These are phyloP conservation scores for Agonopterix alstromeriana DNA, from an alignment of 2,888 invertebrate genomes.

Conservation along the genomic window DNA sequence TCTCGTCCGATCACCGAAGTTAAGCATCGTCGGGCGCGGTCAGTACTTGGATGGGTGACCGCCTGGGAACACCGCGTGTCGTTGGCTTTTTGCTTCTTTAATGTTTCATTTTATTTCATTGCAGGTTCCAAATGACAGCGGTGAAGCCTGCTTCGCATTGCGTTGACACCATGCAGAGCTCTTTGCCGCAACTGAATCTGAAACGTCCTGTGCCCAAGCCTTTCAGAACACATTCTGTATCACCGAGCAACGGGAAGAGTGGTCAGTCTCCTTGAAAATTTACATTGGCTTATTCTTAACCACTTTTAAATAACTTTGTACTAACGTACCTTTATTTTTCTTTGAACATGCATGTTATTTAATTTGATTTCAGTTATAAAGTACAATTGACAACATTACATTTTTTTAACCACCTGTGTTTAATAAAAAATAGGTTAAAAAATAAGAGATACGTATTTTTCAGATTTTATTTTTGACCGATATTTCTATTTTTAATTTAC, in stretches of 20 bases:
- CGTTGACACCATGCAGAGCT: conserved; percentile 54
- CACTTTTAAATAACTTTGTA: not conserved
- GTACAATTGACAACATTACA: no score
- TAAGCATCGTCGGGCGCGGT: conserved; percentile 45
- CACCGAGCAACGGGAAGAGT: conserved; percentile 29
- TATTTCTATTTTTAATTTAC: no score
- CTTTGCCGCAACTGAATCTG: conserved; percentile 41
- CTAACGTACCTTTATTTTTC: no score
- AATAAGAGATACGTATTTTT: no score
- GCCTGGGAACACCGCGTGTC: conserved; percentile 42
- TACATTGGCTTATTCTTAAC: not conserved
- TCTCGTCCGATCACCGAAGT: conserved; percentile 73
- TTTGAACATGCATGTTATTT: no score
- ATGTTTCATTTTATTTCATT: no score
- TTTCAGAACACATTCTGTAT: conserved; percentile 25
- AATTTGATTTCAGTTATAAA: no score
- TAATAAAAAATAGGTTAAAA: no score
- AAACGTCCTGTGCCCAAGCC: conserved; percentile 23
- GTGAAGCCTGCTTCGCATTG: conserved; percentile 69
- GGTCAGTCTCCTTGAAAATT: conserved; percentile 32
- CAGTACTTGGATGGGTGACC: conserved; percentile 54
- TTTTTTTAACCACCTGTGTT: no score
- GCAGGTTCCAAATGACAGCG: conserved; percentile 36
- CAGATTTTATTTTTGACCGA: no score
- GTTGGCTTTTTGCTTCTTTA: conserved; percentile 24